phyloP scores from a whole-genome alignment of 1,140 invertebrate species.

The Chlorops oryzae region DNA sequence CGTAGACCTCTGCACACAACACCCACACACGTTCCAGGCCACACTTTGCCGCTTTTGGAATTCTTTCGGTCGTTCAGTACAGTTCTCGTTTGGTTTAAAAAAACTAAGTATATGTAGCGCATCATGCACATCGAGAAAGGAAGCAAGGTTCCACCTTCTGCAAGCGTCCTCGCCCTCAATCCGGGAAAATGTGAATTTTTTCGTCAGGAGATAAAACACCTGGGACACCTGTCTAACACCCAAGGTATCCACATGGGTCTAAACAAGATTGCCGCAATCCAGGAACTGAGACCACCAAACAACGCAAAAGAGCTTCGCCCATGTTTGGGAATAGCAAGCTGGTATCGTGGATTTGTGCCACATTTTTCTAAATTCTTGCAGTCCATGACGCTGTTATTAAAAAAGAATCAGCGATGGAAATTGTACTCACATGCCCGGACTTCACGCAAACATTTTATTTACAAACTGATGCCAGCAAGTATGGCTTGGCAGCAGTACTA shows the following conservation, averaged over 20 bases:
- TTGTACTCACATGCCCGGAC: slow-evolving; percentile 15
- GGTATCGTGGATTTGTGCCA: slow-evolving; percentile 39
- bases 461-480: slow-evolving; percentile 10
- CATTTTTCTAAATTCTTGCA: slow-evolving; percentile 28
- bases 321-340: slow-evolving; percentile 40
- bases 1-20: too few relatives aligned
- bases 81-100: too few relatives aligned
- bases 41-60: too few relatives aligned
- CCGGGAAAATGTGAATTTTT: slow-evolving; percentile 34
- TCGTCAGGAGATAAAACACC: slow-evolving; percentile 21
- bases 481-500: not conserved
- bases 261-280: slow-evolving; percentile 21
- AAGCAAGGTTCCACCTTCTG: too few relatives aligned
- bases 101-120: too few relatives aligned
- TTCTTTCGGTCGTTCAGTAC: too few relatives aligned
- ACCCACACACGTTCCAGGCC: too few relatives aligned
- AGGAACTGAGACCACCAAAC: slow-evolving; percentile 25
- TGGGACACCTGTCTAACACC: slow-evolving; percentile 29
- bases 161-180: too few relatives aligned
- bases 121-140: too few relatives aligned
- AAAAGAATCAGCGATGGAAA: slow-evolving; percentile 15
- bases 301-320: slow-evolving; percentile 32
- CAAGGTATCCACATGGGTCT: too few relatives aligned
- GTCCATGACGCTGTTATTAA: slow-evolving; percentile 28
- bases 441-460: slow-evolving; percentile 10